A percentile compares a stretch with the other conserved stretches of the same genome.
phyloP scores from a whole-genome alignment of 1,140 invertebrate species.

The Ceratitis capitata region DNA sequence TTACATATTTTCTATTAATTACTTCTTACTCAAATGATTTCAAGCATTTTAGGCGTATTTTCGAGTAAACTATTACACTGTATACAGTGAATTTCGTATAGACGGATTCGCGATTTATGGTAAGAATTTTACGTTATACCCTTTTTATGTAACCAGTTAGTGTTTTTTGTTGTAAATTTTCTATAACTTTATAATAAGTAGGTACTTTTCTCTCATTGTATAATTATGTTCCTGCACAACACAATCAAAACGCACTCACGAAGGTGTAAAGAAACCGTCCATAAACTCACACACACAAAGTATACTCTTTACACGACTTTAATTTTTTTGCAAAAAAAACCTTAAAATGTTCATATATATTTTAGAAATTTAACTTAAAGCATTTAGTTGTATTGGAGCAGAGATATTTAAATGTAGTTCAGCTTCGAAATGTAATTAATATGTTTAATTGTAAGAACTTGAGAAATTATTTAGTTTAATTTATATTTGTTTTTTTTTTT shows the following conservation, averaged over 20 bases:
- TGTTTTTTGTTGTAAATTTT: slow-evolving; percentile 3
- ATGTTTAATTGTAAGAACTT: neutral
- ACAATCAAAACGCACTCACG: neutral
- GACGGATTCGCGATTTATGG: neutral
- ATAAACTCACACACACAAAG: neutral
- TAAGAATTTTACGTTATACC: neutral
- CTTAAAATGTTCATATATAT: no score
- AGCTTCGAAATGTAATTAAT: neutral
- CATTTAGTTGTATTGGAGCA: neutral
- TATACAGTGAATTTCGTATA: no score
- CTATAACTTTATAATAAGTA: neutral
- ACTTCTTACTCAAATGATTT: slow-evolving; percentile 9
- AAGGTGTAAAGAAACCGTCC: neutral
- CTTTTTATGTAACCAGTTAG: neutral
- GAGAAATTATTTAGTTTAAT: neutral
- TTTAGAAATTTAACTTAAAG: neutral
- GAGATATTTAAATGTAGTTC: neutral
- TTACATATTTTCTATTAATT: no score
- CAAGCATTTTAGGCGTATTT: no score
- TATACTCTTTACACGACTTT: neutral
- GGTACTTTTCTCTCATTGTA: neutral
- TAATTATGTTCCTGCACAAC: neutral
- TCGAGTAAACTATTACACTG: no score
- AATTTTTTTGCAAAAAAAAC: no score
- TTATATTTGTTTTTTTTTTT: neutral